These are phyloP conservation scores for Oenanthe melanoleuca DNA, from an alignment of 2,113 vertebrate genomes.

Conservation along the genomic window DNA sequence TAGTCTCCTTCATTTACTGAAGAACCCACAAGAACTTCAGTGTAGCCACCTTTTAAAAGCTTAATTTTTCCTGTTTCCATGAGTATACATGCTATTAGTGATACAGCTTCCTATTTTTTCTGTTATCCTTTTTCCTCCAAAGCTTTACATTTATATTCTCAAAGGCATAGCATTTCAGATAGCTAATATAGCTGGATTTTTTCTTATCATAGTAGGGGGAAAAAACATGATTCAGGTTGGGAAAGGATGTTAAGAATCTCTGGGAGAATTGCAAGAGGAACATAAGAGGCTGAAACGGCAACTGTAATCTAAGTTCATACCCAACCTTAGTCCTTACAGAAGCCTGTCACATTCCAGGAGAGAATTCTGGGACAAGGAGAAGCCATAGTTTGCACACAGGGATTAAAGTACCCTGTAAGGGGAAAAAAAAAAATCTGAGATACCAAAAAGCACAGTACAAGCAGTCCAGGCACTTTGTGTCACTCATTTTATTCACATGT, in stretches of 20 bases:
- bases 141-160: neutral
- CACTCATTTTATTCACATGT: constrained; percentile 66
- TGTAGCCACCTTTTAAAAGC: neutral
- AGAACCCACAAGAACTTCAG: neutral
- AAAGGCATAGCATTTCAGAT: neutral
- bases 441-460: neutral
- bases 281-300: neutral
- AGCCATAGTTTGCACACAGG: neutral
- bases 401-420: neutral
- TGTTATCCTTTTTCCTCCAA: neutral
- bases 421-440: neutral
- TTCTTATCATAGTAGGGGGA: neutral
- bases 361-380: neutral
- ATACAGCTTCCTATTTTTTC: neutral
- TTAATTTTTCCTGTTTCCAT: neutral
- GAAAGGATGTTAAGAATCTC: neutral
- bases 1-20: neutral
- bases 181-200: neutral
- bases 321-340: neutral
- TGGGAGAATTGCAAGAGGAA: neutral
- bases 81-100: neutral
- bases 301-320: neutral
- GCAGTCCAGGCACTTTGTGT: neutral
- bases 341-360: neutral
- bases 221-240: neutral